Evolutionary conservation across 2,888 invertebrate species (phyloP).

Genomic region (Leptopilina syphax): DNA sequence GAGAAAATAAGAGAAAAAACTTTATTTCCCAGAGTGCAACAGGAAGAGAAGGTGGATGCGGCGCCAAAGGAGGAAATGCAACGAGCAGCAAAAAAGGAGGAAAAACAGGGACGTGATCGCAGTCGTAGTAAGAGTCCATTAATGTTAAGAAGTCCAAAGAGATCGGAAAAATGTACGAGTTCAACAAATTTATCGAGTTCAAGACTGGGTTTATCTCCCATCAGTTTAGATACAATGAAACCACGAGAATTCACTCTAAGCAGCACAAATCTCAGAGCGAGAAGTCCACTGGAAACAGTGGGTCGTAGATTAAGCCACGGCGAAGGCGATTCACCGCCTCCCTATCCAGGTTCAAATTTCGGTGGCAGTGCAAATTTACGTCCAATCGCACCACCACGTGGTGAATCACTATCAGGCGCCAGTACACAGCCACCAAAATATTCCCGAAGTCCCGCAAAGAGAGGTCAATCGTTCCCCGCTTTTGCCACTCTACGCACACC

Average conservation of each 20-base stretch:
- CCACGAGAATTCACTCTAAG: slow-evolving; percentile 74
- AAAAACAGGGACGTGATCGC: slow-evolving; percentile 65
- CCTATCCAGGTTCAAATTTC: slow-evolving; percentile 67
- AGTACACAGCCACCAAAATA: slow-evolving; percentile 63
- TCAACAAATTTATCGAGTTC: slow-evolving; percentile 72
- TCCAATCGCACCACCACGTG: slow-evolving; percentile 64
- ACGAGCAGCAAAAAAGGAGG: slow-evolving; percentile 62
- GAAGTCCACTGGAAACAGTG: slow-evolving; percentile 73
- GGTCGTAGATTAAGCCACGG: slow-evolving; percentile 74
- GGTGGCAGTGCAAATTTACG: slow-evolving; percentile 72
- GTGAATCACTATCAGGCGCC: slow-evolving; percentile 63
- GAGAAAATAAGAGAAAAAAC: not conserved
- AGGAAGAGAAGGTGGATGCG: slow-evolving; percentile 72
- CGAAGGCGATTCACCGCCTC: slow-evolving; percentile 72
- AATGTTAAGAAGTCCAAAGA: slow-evolving; percentile 70
- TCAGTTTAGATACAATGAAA: slow-evolving; percentile 70
- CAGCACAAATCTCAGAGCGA: slow-evolving; percentile 72
- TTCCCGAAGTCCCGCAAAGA: slow-evolving; percentile 72
- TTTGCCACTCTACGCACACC: slow-evolving; percentile 72
- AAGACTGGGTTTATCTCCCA: slow-evolving; percentile 68
- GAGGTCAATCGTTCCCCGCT: slow-evolving; percentile 74
- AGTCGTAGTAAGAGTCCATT: slow-evolving; percentile 73
- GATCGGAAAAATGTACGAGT: slow-evolving; percentile 71
- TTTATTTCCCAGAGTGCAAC: slow-evolving; percentile 68
- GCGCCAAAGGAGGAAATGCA: slow-evolving; percentile 62